A percentile compares a stretch with the other conserved stretches of the same genome.
phyloP scores from a whole-genome alignment of 2,888 invertebrate genomes.

The Melinaea marsaeus region DNA sequence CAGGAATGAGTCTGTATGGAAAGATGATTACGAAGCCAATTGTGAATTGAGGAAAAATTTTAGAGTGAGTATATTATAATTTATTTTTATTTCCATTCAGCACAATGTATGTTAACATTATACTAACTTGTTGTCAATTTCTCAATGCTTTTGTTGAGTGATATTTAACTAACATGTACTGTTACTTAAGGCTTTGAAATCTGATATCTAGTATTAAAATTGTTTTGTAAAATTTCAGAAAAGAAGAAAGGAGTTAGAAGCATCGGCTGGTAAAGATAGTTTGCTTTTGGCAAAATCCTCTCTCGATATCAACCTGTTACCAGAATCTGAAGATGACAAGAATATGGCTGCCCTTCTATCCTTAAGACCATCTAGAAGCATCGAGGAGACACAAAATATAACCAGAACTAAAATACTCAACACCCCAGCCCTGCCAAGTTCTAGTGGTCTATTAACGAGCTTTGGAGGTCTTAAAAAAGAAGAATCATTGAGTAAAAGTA shows the following conservation, averaged over 20 bases:
- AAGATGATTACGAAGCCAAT: slow-evolving; percentile 96
- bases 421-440: slow-evolving; percentile 76
- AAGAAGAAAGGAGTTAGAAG: slow-evolving; percentile 86
- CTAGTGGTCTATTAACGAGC: slow-evolving; percentile 64
- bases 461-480: slow-evolving; percentile 78
- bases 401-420: slow-evolving; percentile 73
- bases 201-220: too few species aligned
- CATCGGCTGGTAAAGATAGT: slow-evolving; percentile 81
- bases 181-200: too few species aligned
- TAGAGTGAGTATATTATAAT: slow-evolving; percentile 79
- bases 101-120: not conserved
- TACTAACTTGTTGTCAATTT: too few species aligned
- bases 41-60: slow-evolving; percentile 89
- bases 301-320: slow-evolving; percentile 85
- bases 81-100: not conserved
- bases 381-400: slow-evolving; percentile 75
- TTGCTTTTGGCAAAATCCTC: slow-evolving; percentile 85
- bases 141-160: too few species aligned
- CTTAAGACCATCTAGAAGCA: slow-evolving; percentile 80
- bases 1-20: slow-evolving; percentile 89
- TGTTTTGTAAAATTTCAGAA: slow-evolving; percentile 47
- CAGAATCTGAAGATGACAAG: slow-evolving; percentile 88
- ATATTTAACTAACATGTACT: too few species aligned
- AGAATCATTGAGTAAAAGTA: slow-evolving; percentile 65
- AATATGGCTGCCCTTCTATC: slow-evolving; percentile 87